These are phyloP conservation scores for Drosophila aldrichi DNA, from an alignment of 2,888 invertebrate species.

Conservation along the genomic window DNA sequence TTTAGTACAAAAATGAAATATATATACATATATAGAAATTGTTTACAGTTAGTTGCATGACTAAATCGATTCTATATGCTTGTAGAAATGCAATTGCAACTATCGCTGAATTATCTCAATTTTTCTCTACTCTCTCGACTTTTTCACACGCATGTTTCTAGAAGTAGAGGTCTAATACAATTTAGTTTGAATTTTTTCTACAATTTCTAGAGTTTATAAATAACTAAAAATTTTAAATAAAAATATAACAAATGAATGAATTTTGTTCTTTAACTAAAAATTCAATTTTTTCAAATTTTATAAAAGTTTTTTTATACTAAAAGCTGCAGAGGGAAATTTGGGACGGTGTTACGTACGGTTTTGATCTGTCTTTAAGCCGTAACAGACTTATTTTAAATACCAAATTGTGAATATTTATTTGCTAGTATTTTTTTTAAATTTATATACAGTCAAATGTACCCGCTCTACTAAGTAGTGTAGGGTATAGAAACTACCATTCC, in stretches of 20 bases:
- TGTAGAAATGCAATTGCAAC: not conserved
- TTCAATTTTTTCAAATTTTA: no score
- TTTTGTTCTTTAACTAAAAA: no score
- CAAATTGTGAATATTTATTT: not conserved
- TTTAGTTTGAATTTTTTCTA: not conserved
- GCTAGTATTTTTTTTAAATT: not conserved
- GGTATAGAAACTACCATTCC: slow-evolving; percentile 43
- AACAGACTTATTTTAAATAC: no score
- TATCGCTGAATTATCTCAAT: not conserved
- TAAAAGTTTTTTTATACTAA: no score
- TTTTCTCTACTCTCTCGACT: not conserved
- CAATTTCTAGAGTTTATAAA: not conserved
- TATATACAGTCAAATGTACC: not conserved
- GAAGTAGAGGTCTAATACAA: not conserved
- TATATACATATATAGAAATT: slow-evolving; percentile 3
- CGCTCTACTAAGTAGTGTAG: not conserved
- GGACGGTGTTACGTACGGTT: no score
- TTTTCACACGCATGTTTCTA: not conserved
- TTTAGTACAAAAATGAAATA: slow-evolving; percentile 2
- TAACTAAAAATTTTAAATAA: not conserved
- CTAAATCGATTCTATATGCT: not conserved
- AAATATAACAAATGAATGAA: not conserved
- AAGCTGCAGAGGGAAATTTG: not conserved
- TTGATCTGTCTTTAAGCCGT: no score
- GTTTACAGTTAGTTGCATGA: slow-evolving; percentile 24